Evolutionary conservation across 1,140 invertebrate species (phyloP), one percentile per base, ranked within the genome.

Genomic region (Halotydeus destructor): DNA sequence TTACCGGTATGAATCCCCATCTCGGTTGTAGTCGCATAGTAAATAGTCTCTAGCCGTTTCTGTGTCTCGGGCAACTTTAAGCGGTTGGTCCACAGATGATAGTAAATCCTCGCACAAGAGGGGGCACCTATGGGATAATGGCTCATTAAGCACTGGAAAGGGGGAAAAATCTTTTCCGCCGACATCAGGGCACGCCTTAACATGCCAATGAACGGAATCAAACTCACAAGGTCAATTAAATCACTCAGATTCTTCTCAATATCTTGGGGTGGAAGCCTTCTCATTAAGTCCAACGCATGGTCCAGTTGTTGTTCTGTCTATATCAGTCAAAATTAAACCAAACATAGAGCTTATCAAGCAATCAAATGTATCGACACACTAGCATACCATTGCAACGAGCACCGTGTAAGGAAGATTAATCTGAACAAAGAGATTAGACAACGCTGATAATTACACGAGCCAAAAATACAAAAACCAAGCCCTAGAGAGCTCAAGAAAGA

Each of bases 161-260:
- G 3, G 26, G 30, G 5, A 45, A 34, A 21, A 21, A 23, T 9
- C 6, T 36, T 36, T 18, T 11, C 9, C 9, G 34, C 9, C 9
- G 11, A 30, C 11, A 30, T 30, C 11, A 12, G n/a, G 28, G 11
- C 28, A 30, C 11, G 28, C 11, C 11, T 12, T 11, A 30, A n/a
- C n/a, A n/a, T n/a, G n/a, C n/a, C n/a, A n/a, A n/a, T n/a, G 14
- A 21, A n/a, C 22, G 22, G 19, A 16, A 21, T 38, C 22, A 32
- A 38, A 51, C 58, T 53, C 52, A 67, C 64, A 57, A 98, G 65
- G 62, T 96, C 88, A 53, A 98, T 94, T 50, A 98, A 67, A 69
- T 98, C 88, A 61, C 80, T 83, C 34, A 98, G 66, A 65, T 97
- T 97, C 60, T 94, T 93, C 58, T 97, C 91, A 54, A 98, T 96